These are phyloP conservation scores for Rhineura floridana DNA, from an alignment of 2,113 vertebrate genomes.

Conservation along the genomic window DNA sequence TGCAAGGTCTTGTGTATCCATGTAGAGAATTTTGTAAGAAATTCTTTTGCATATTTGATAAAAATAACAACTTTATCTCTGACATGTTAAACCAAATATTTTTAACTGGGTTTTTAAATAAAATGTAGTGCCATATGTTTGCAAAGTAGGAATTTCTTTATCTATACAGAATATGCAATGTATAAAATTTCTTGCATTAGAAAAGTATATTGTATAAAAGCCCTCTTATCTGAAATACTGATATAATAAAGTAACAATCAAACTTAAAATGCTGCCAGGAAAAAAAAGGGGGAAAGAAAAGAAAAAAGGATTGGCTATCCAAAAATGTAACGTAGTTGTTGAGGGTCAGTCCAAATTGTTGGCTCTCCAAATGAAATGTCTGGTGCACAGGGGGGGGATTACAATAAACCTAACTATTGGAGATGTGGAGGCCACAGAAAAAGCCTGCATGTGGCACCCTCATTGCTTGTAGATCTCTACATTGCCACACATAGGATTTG, in stretches of 20 bases:
- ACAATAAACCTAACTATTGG: background rate
- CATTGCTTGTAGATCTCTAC: background rate
- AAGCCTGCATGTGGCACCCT: background rate
- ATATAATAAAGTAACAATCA: slow-evolving; percentile 40
- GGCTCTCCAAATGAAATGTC: background rate
- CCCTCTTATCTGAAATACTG: slow-evolving; percentile 61
- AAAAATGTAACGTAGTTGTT: slow-evolving; percentile 26
- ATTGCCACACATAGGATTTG: background rate
- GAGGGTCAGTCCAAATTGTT: slow-evolving; percentile 16
- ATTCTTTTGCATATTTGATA: slow-evolving; percentile 41
- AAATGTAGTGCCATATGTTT: slow-evolving; percentile 79
- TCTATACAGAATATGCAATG: slow-evolving; percentile 74
- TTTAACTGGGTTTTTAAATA: slow-evolving; percentile 42
- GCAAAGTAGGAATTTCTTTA: slow-evolving; percentile 76
- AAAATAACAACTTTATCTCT: slow-evolving; percentile 44
- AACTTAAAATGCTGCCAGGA: slow-evolving; percentile 54
- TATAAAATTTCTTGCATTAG: slow-evolving; percentile 70
- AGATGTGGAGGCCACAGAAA: background rate
- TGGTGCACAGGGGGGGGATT: slow-evolving; percentile 1
- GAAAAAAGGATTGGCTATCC: slow-evolving; percentile 46
- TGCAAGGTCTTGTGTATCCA: background rate
- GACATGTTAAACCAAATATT: slow-evolving; percentile 66
- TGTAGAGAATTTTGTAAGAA: background rate
- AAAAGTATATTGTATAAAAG: slow-evolving; percentile 71
- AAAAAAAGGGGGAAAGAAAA: slow-evolving; percentile 51